A percentile compares a stretch with the other conserved stretches of the same genome.
phyloP scores from a whole-genome alignment of 1,140 invertebrate species.

The Telenomus remus region DNA sequence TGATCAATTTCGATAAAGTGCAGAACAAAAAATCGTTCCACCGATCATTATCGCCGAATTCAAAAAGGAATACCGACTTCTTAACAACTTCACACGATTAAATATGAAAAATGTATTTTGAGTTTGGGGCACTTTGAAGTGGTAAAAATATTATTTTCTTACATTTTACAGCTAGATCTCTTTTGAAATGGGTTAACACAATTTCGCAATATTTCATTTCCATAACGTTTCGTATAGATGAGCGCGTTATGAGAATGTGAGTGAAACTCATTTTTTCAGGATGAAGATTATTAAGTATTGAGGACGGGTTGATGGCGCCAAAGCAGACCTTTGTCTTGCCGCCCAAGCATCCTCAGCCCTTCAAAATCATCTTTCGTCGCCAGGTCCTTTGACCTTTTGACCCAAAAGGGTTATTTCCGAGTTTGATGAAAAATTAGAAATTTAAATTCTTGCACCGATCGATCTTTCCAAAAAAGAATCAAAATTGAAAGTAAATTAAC shows the following conservation, averaged over 20 bases:
- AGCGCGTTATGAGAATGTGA: slow-evolving; percentile 39
- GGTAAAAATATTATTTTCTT: no score
- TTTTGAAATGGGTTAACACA: slow-evolving; percentile 15
- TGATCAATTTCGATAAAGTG: slow-evolving; percentile 17
- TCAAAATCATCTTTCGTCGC: slow-evolving; percentile 46
- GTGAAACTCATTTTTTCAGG: slow-evolving; percentile 57
- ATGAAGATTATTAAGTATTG: slow-evolving; percentile 55
- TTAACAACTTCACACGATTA: no score
- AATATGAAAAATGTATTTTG: no score
- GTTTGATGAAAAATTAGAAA: slow-evolving; percentile 32
- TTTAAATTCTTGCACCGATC: not conserved
- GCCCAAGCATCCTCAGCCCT: slow-evolving; percentile 53
- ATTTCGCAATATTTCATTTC: slow-evolving; percentile 55
- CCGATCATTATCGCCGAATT: no score
- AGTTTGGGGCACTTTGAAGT: no score
- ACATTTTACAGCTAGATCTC: not conserved
- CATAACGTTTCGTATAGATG: slow-evolving; percentile 50
- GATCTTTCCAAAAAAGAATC: no score
- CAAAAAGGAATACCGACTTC: no score
- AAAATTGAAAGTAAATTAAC: no score
- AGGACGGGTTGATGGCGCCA: slow-evolving; percentile 58
- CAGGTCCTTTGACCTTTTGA: slow-evolving; percentile 50
- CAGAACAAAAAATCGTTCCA: not conserved
- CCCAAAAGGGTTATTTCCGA: slow-evolving; percentile 36
- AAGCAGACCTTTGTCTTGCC: slow-evolving; percentile 59